A percentile compares a stretch with the other conserved stretches of the same genome.
phyloP scores from a whole-genome alignment of 2,797 vertebrate species.

The Margarornis squamiger region DNA sequence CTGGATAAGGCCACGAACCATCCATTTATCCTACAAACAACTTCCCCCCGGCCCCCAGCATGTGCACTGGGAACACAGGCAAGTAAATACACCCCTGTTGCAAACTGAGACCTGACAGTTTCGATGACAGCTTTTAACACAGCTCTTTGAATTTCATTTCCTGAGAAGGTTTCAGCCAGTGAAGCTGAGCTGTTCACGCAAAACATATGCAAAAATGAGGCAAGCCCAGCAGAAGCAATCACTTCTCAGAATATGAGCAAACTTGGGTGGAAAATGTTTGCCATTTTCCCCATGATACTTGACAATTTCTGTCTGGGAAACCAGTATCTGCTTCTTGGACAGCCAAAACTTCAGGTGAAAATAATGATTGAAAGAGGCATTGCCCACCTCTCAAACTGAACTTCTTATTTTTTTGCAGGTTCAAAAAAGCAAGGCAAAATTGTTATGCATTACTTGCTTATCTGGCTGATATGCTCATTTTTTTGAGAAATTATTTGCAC shows the following conservation, averaged over 20 bases:
- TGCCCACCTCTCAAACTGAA: neutral
- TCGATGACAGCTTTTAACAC: conserved; percentile 39
- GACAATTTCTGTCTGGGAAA: neutral
- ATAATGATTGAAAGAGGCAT: neutral
- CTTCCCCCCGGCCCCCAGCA: neutral
- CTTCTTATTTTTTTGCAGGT: neutral
- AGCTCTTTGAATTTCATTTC: conserved; percentile 56
- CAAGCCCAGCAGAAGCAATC: conserved; percentile 2
- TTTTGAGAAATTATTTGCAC: neutral
- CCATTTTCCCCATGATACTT: neutral
- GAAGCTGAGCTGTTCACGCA: neutral
- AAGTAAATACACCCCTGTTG: neutral
- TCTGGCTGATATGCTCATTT: neutral
- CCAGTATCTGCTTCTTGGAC: neutral
- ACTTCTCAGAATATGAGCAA: neutral
- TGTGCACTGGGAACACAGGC: neutral
- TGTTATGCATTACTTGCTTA: neutral
- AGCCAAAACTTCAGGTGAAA: neutral
- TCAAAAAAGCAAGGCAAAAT: neutral
- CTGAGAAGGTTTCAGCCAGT: conserved; percentile 32
- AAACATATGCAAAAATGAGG: conserved; percentile 47
- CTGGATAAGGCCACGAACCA: neutral
- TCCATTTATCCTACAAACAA: neutral
- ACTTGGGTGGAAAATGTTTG: neutral
- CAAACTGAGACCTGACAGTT: conserved; percentile 45